These are phyloP conservation scores for Hydrotaea cyrtoneurina DNA, from an alignment of 2,888 invertebrate species.

Conservation along the genomic window DNA sequence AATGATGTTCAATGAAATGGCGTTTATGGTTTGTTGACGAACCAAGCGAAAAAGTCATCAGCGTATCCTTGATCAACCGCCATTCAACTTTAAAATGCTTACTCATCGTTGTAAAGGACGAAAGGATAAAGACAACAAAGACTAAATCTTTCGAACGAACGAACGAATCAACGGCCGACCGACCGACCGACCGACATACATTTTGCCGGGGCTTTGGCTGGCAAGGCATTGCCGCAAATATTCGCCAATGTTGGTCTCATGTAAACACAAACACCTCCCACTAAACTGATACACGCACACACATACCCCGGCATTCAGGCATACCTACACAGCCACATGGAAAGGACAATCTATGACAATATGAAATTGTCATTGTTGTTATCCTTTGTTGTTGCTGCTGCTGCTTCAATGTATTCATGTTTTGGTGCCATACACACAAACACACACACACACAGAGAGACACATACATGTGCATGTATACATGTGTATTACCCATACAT, in stretches of 20 bases:
- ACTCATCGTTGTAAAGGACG: conserved; percentile 25
- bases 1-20: conserved; percentile 23
- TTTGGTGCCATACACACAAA: neutral
- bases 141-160: conserved; percentile 3
- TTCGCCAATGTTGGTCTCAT: conserved; percentile 3
- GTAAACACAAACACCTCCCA: conserved; percentile 12
- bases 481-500: conserved; percentile 6
- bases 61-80: conserved; percentile 27
- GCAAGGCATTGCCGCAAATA: neutral
- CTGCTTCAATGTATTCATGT: conserved; percentile 24
- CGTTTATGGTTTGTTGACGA: conserved; percentile 29
- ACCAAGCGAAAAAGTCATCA: conserved; percentile 12
- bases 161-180: neutral
- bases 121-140: conserved; percentile 30
- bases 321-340: neutral
- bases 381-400: conserved; percentile 37
- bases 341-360: conserved; percentile 27
- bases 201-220: neutral
- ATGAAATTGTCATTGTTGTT: conserved; percentile 34
- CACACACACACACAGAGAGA: neutral
- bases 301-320: neutral
- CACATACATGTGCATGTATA: neutral
- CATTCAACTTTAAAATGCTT: conserved; percentile 40
- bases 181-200: neutral
- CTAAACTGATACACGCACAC: neutral